phyloP scores from a whole-genome alignment of 2,113 vertebrate genomes.

The Alethe diademata region DNA sequence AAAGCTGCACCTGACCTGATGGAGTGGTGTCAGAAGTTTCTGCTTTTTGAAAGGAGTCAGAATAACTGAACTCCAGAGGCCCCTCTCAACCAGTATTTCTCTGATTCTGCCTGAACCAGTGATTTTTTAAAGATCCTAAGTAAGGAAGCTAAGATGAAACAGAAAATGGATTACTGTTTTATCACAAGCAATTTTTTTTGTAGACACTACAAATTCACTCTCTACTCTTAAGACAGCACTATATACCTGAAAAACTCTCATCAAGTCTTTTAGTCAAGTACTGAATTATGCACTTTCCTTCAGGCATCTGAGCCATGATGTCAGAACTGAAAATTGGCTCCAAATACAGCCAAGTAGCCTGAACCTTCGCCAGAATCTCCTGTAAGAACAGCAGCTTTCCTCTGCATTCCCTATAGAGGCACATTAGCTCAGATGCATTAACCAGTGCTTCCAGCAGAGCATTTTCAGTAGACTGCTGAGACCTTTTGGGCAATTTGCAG shows the following conservation, averaged over 20 bases:
- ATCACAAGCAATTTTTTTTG: background rate
- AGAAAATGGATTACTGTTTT: background rate
- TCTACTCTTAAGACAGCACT: background rate
- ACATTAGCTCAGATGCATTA: background rate
- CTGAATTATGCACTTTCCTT: slow-evolving; percentile 83
- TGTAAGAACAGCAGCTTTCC: slow-evolving; percentile 82
- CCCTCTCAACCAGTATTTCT: background rate
- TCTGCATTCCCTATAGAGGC: slow-evolving; percentile 80
- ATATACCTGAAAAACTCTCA: slow-evolving; percentile 80
- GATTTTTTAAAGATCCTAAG: background rate
- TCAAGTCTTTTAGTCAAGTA: slow-evolving; percentile 80
- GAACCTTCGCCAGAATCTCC: slow-evolving; percentile 88
- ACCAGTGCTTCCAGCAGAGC: background rate
- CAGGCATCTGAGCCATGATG: slow-evolving; percentile 88
- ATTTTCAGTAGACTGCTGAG: background rate
- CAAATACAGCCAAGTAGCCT: slow-evolving; percentile 86
- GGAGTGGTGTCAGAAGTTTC: background rate
- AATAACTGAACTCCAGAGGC: background rate
- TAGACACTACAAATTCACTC: background rate
- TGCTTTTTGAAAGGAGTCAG: background rate
- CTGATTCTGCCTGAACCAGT: background rate
- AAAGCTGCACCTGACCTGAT: background rate
- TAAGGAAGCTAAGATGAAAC: background rate
- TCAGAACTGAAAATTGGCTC: slow-evolving; percentile 90
- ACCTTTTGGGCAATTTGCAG: background rate